A percentile compares a stretch with the other conserved stretches of the same genome.
These are phyloP conservation scores for Ichneumoninae sp. DNA, from an alignment of 2,888 invertebrate genomes.

Conservation along the genomic window DNA sequence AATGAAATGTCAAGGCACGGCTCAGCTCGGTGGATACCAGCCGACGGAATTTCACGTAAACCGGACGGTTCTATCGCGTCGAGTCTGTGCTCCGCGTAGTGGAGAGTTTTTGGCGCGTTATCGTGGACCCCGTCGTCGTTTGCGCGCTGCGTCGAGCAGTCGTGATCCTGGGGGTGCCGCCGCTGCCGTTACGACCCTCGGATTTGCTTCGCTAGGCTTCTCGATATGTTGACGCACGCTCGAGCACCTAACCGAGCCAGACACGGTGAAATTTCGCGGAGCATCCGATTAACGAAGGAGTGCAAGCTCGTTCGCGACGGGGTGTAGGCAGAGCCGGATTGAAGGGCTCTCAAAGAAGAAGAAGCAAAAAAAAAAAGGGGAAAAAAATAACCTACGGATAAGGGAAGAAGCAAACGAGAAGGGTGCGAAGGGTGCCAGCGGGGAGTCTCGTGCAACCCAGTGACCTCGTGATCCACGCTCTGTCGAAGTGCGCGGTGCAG, in stretches of 20 bases:
- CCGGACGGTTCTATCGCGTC: slow-evolving; percentile 43
- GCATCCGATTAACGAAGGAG: slow-evolving; percentile 37
- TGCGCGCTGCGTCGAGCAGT: slow-evolving; percentile 30
- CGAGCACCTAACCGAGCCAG: slow-evolving; percentile 38
- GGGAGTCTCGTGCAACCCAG: slow-evolving; percentile 68
- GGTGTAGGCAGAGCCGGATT: slow-evolving; percentile 13
- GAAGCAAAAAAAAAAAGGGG: background rate
- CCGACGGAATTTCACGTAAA: slow-evolving; percentile 69
- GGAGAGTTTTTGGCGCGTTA: slow-evolving; percentile 61
- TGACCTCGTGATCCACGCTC: slow-evolving; percentile 69
- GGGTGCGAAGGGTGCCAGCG: slow-evolving; percentile 50
- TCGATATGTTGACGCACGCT: slow-evolving; percentile 54
- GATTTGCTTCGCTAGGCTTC: slow-evolving; percentile 47
- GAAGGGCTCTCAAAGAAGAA: background rate
- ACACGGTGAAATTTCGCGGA: slow-evolving; percentile 41
- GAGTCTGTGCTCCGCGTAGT: slow-evolving; percentile 51
- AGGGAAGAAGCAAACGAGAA: slow-evolving; percentile 34
- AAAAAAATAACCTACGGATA: slow-evolving; percentile 10
- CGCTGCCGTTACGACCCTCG: slow-evolving; percentile 37
- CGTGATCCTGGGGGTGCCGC: slow-evolving; percentile 50
- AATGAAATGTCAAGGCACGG: slow-evolving; percentile 80
- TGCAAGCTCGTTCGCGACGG: slow-evolving; percentile 34
- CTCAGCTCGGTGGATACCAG: slow-evolving; percentile 75
- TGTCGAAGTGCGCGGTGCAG: slow-evolving; percentile 63
- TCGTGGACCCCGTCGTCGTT: slow-evolving; percentile 55